A percentile compares a stretch with the other conserved stretches of the same genome.
These are phyloP conservation scores for Camponotus vicinus DNA, from an alignment of 1,140 invertebrate species.

Conservation along the genomic window DNA sequence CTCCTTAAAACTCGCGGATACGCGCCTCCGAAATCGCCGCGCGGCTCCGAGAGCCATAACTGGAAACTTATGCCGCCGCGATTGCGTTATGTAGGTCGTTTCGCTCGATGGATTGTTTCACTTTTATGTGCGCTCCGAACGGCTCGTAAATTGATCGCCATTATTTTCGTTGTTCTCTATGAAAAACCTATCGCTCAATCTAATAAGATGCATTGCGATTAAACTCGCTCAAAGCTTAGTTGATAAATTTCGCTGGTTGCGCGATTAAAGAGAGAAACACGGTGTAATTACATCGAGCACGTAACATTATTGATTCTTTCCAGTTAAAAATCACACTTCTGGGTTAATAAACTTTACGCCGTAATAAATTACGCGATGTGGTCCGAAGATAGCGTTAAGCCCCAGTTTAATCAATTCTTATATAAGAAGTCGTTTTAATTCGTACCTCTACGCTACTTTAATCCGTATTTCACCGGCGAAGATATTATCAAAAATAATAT, in stretches of 20 bases:
- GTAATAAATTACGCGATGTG: slow-evolving; percentile 48
- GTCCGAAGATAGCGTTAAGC: slow-evolving; percentile 31
- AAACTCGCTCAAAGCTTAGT: slow-evolving; percentile 14
- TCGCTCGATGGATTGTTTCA: slow-evolving; percentile 45
- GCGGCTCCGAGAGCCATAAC: slow-evolving; percentile 37
- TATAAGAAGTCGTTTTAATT: slow-evolving; percentile 27
- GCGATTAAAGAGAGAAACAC: neutral
- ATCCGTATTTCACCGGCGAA: slow-evolving; percentile 41
- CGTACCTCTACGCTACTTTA: neutral
- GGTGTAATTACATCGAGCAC: slow-evolving; percentile 29
- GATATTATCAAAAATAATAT: slow-evolving; percentile 57
- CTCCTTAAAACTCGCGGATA: slow-evolving; percentile 83
- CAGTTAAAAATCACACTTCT: slow-evolving; percentile 37
- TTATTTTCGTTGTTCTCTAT: neutral
- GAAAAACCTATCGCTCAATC: neutral
- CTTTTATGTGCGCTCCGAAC: slow-evolving; percentile 31
- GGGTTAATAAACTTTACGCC: slow-evolving; percentile 42
- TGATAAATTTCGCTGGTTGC: neutral
- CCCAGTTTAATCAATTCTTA: slow-evolving; percentile 52
- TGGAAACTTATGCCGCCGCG: slow-evolving; percentile 48
- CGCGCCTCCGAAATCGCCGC: slow-evolving; percentile 48
- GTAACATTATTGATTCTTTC: slow-evolving; percentile 42
- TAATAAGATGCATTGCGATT: slow-evolving; percentile 26
- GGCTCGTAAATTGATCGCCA: slow-evolving; percentile 3
- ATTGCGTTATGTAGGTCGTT: slow-evolving; percentile 52